phyloP scores from a whole-genome alignment of 2,888 invertebrate genomes.

The Amphimallon solstitiale region DNA sequence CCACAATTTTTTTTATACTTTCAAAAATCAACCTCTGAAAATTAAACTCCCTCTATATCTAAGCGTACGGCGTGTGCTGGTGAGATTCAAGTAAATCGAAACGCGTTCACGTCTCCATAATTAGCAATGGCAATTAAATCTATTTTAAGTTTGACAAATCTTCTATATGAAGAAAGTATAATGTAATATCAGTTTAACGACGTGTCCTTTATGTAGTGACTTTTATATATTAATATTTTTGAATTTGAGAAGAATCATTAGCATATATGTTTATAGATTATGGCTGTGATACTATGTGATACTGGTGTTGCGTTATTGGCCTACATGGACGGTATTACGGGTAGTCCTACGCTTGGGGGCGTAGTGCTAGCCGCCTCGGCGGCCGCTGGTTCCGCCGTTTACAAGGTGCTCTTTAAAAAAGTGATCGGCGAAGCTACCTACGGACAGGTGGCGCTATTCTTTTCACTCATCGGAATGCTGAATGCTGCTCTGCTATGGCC shows the following conservation, averaged over 20 bases:
- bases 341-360: slow-evolving; percentile 88
- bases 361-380: slow-evolving; percentile 91
- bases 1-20: too few species aligned
- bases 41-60: too few species aligned
- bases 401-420: slow-evolving; percentile 94
- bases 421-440: slow-evolving; percentile 93
- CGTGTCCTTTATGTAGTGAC: too few species aligned
- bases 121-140: too few species aligned
- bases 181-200: too few species aligned
- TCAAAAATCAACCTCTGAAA: too few species aligned
- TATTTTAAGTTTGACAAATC: too few species aligned
- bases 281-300: slow-evolving; percentile 93
- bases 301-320: slow-evolving; percentile 93
- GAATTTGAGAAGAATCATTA: slow-evolving; percentile 13
- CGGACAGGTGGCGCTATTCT: slow-evolving; percentile 92
- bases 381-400: slow-evolving; percentile 92
- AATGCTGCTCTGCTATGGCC: slow-evolving; percentile 93
- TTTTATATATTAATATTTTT: slow-evolving; percentile 1
- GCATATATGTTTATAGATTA: slow-evolving; percentile 75
- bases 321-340: slow-evolving; percentile 95
- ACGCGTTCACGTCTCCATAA: too few species aligned
- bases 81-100: too few species aligned
- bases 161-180: too few species aligned
- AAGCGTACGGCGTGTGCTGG: too few species aligned
- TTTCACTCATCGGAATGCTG: slow-evolving; percentile 89